phyloP scores from a whole-genome alignment of 2,113 vertebrate genomes.

The Barnardius zonarius region DNA sequence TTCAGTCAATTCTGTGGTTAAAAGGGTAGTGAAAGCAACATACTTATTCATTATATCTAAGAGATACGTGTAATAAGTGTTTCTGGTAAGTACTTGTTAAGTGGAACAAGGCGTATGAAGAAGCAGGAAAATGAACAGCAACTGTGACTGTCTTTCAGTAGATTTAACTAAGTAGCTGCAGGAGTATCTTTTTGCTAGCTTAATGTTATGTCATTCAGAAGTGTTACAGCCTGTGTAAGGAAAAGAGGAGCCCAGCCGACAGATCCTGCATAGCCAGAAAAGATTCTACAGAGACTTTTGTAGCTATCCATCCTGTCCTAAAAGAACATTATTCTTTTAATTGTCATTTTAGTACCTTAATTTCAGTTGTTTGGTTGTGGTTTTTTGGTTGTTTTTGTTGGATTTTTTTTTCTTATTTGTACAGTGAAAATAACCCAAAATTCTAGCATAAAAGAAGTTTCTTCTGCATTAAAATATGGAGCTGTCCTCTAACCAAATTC shows the following conservation, averaged over 20 bases:
- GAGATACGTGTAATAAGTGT: constrained; percentile 14
- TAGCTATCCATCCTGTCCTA: background rate
- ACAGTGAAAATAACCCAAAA: background rate
- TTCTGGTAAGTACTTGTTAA: background rate
- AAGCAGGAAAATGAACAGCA: background rate
- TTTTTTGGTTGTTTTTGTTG: too few relatives aligned
- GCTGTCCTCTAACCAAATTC: background rate
- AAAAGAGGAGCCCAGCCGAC: background rate
- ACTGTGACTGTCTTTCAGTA: background rate
- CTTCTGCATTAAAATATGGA: background rate
- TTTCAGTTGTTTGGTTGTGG: background rate
- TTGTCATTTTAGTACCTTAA: background rate
- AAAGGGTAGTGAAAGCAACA: constrained; percentile 27
- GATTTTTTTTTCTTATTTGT: background rate
- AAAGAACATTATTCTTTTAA: background rate
- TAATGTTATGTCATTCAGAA: background rate
- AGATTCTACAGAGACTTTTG: background rate
- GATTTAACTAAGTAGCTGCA: background rate
- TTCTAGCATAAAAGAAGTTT: background rate
- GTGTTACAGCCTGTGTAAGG: background rate
- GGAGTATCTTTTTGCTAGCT: background rate
- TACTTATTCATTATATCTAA: constrained; percentile 10
- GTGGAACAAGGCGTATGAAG: background rate
- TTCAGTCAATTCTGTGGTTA: constrained; percentile 10
- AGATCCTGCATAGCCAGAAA: background rate